Percentiles rank a stretch among this genome's conserved stretches.
Conservation (phyloP, 2,113 vertebrate genomes). For the Brachyhypopomus gauderio region DNA sequence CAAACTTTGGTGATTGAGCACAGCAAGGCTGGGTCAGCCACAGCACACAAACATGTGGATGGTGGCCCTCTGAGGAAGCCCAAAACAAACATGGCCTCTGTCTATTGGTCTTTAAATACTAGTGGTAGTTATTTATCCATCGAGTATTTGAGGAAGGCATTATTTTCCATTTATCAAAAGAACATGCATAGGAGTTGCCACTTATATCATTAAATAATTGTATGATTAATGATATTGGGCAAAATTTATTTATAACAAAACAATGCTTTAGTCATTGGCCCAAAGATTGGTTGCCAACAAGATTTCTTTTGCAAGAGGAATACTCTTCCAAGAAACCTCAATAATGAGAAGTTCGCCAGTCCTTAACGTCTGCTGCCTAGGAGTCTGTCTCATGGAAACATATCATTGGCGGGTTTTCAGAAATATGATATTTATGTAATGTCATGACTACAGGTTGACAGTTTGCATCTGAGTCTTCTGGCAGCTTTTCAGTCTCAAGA, state of each 20-base stretch:
- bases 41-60: not conserved
- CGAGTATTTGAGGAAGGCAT: too few species aligned
- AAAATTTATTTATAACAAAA: not conserved
- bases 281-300: not conserved
- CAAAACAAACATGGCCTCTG: not conserved
- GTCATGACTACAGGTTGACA: conserved; percentile 15
- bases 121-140: too few species aligned
- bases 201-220: too few species aligned
- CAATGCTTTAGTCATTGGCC: not conserved
- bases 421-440: conserved; percentile 31
- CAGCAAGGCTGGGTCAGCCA: not conserved
- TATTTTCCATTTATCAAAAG: too few species aligned
- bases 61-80: not conserved
- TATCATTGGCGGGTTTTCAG: conserved; percentile 10
- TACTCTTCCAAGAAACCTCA: not conserved
- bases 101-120: not conserved
- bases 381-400: not conserved
- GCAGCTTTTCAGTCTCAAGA: not conserved
- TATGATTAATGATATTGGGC: not conserved
- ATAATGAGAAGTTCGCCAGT: not conserved
- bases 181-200: too few species aligned
- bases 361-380: not conserved
- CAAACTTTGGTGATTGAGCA: not conserved
- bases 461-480: not conserved
- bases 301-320: not conserved